These are phyloP conservation scores for Conus ventricosus DNA, from an alignment of 1,140 invertebrate genomes.

Conservation along the genomic window DNA sequence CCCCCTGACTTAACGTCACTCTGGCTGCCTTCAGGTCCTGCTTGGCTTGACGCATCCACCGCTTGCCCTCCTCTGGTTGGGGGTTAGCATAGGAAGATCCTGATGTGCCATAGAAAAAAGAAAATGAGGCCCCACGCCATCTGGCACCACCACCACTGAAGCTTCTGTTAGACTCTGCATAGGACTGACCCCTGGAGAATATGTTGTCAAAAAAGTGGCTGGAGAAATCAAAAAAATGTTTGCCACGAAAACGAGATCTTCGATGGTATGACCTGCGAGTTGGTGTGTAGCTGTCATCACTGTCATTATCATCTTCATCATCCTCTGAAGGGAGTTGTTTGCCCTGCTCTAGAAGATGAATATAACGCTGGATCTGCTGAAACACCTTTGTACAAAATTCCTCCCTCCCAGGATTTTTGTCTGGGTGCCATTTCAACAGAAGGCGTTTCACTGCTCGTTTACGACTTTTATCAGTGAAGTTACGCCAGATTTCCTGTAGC, in stretches of 20 bases:
- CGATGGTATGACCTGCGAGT: not conserved
- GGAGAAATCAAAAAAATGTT: not conserved
- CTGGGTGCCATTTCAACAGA: constrained; percentile 70
- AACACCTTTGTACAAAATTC: constrained; percentile 59
- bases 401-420: constrained; percentile 67
- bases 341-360: constrained; percentile 50
- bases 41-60: constrained; percentile 27
- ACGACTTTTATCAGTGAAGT: constrained; percentile 45
- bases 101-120: not conserved
- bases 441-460: constrained; percentile 62
- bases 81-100: not conserved
- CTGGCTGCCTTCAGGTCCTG: constrained; percentile 35
- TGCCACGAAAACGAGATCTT: not conserved
- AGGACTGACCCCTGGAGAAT: not conserved
- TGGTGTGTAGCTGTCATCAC: not conserved
- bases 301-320: not conserved
- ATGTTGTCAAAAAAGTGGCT: not conserved
- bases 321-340: constrained; percentile 11
- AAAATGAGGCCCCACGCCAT: not conserved
- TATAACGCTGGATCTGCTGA: constrained; percentile 52
- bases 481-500: constrained; percentile 51
- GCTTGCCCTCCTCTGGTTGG: constrained; percentile 22
- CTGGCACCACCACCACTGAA: not conserved
- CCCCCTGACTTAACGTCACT: not conserved
- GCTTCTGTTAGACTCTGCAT: not conserved